Base-by-base conservation (phyloP, 2,797 vertebrate genomes). In the Halcyon chelicuti region DNA sequence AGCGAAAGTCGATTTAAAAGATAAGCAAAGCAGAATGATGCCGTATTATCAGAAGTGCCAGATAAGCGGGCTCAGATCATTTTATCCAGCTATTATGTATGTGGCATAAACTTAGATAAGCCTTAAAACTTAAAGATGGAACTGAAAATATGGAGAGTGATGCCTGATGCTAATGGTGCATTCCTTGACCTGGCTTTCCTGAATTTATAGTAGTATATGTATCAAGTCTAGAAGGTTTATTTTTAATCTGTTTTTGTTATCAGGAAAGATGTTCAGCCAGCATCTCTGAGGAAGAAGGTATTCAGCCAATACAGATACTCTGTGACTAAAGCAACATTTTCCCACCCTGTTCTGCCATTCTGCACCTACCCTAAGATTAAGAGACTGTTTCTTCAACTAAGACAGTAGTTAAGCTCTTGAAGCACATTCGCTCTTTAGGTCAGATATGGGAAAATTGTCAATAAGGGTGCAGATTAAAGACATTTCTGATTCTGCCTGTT, bases 401-500 rank as follows among this genome's bases (percentile, higher is more conserved):
- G 31, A 55, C 26, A 42, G 37, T 90, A 86, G 68, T 75, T 86
- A 75, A 81, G n/a, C 61, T 91, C 25, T 75, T 74, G 42, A 91
- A 66, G n/a, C 26, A 77, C 70, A 66, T 83, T 90, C 20, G 31
- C 7, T 80, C n/a, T 44, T 91, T 35, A 68, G 39, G 76, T 86
- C 82, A 70, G 46, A 76, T 77, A 57, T 83, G 52, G 49, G 78
- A 85, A 94, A 91, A 77, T 19, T 80, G 46, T 80, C 75, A 86
- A 0, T 74, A 65, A 70, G 31, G 5, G 18, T 81, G 26, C 70
- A 87, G 86, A 91, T 90, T 80, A 77, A 90, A 93, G 74, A 71
- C 31, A 14, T 86, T 77, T 93, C 31, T 89, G 33, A 12, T 88
- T 90, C 82, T 94, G 42, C 44, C 62, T 86, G 91, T 94, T 93